Evolutionary conservation across 2,888 invertebrate species (phyloP).

Genomic region (Trissonchulus latispiculum): DNA sequence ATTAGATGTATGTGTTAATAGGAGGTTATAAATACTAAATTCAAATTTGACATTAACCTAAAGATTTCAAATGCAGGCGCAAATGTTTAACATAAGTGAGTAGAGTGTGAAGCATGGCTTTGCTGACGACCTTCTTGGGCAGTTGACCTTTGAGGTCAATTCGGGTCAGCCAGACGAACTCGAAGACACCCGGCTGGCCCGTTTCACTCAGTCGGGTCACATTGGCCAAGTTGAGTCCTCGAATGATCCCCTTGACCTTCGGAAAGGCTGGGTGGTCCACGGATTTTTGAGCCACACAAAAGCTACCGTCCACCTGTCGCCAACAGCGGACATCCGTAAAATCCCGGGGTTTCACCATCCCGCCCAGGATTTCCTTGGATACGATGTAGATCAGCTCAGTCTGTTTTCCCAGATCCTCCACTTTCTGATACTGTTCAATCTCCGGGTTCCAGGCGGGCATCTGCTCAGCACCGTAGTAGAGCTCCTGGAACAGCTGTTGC

Average conservation of each 20-base stretch:
- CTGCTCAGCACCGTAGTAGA: neutral
- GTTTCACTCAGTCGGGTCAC: neutral
- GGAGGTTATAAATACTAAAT: no score
- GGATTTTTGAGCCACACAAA: neutral
- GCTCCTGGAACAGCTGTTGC: neutral
- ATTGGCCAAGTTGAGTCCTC: neutral
- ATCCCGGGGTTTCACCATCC: neutral
- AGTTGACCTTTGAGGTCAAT: neutral
- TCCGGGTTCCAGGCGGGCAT: neutral
- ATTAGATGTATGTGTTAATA: no score
- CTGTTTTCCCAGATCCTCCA: neutral
- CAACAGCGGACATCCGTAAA: neutral
- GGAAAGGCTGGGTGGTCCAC: neutral
- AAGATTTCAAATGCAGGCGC: neutral
- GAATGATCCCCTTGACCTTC: neutral
- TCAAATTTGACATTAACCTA: no score
- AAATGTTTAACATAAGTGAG: neutral
- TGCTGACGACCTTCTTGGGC: neutral
- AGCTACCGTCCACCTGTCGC: neutral
- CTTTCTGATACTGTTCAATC: neutral
- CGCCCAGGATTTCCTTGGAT: neutral
- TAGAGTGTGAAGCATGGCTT: neutral
- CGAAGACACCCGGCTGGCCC: neutral
- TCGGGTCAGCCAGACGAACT: neutral
- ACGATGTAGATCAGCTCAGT: neutral